Conservation (phyloP, 2,797 vertebrate genomes). For the Borostomias antarcticus region DNA sequence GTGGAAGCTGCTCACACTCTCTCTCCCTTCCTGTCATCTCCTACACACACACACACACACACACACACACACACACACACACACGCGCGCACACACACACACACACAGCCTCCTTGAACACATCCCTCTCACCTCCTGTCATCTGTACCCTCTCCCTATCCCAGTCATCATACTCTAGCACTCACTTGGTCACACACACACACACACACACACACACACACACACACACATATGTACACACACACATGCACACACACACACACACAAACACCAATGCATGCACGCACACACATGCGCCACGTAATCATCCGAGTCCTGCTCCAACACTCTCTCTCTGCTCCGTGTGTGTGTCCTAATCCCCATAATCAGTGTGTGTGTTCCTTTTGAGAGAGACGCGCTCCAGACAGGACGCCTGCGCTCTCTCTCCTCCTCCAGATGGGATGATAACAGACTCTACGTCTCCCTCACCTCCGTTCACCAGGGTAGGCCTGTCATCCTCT, state of each 20-base stretch:
- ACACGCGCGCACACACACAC: neutral
- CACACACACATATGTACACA: constrained; percentile 23
- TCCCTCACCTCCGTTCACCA: constrained; percentile 31
- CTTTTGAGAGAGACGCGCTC: neutral
- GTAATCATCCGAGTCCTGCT: constrained; percentile 8
- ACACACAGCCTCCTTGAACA: neutral
- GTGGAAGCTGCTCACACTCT: too few species aligned
- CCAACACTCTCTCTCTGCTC: too few species aligned
- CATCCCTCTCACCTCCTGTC: too few species aligned
- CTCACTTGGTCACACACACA: neutral
- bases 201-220: neutral
- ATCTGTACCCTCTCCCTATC: too few species aligned
- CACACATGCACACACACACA: constrained; percentile 14
- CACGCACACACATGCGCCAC: neutral
- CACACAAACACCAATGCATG: constrained; percentile 29
- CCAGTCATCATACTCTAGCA: neutral
- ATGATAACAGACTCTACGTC: constrained; percentile 44
- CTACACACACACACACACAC: constrained; percentile 10
- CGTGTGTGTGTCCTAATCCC: neutral
- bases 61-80: neutral
- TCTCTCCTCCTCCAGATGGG: constrained; percentile 4
- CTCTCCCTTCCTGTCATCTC: neutral
- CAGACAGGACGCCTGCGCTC: neutral
- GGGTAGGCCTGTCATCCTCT: constrained; percentile 43
- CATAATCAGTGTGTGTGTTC: constrained; percentile 11